A percentile compares a stretch with the other conserved stretches of the same genome.
phyloP scores from a whole-genome alignment of 2,888 invertebrate species.

The Epicampocera succincta region DNA sequence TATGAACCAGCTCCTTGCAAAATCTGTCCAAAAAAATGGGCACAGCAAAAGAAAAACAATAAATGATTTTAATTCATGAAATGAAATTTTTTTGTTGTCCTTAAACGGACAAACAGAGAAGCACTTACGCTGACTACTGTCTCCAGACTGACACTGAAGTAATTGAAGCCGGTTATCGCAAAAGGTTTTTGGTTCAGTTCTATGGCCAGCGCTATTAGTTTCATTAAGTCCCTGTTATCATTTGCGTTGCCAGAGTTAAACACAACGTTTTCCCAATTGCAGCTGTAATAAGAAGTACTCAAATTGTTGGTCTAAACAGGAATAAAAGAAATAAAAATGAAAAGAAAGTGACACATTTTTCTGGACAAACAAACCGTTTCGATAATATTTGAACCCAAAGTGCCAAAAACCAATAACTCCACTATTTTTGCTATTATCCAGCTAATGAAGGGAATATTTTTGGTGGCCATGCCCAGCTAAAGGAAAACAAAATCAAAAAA shows the following conservation, averaged over 20 bases:
- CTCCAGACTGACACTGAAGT: constrained; percentile 70
- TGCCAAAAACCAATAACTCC: constrained; percentile 72
- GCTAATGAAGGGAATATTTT: constrained; percentile 65
- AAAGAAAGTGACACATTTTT: neutral
- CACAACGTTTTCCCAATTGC: constrained; percentile 72
- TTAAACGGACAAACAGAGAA: too few relatives aligned
- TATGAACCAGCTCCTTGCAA: constrained; percentile 71
- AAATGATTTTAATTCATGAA: too few relatives aligned
- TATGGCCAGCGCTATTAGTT: constrained; percentile 67
- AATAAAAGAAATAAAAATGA: neutral
- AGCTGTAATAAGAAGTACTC: constrained; percentile 72
- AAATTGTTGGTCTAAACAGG: constrained; percentile 69
- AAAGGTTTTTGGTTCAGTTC: constrained; percentile 70
- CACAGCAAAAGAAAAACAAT: neutral
- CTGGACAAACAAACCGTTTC: constrained; percentile 65
- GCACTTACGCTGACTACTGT: constrained; percentile 67
- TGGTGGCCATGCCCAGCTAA: constrained; percentile 65
- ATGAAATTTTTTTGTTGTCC: too few relatives aligned
- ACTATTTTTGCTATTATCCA: constrained; percentile 72
- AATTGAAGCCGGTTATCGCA: constrained; percentile 68
- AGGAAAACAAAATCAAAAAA: neutral
- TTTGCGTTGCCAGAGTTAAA: constrained; percentile 61
- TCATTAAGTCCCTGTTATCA: constrained; percentile 71
- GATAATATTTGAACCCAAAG: constrained; percentile 71
- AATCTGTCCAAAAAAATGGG: constrained; percentile 56